Conservation (phyloP, 2,888 invertebrate genomes). For the Drosophila borborema region DNA sequence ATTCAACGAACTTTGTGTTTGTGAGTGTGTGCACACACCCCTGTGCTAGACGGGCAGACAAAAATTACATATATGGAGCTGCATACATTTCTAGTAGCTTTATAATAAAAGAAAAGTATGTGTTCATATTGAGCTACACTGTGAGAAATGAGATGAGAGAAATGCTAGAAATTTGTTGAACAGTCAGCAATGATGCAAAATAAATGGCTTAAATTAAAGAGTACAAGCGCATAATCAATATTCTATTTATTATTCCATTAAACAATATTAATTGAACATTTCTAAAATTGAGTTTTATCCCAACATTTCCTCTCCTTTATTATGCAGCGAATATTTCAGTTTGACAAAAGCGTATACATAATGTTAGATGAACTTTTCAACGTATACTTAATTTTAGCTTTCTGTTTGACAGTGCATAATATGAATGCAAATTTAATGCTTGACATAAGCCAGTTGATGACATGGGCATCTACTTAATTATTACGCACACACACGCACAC, state of each 20-base stretch:
- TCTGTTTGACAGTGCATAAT: not conserved
- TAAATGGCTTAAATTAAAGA: not conserved
- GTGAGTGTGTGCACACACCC: conserved; percentile 29
- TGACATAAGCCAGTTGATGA: not conserved
- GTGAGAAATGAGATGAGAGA: not conserved
- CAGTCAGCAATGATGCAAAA: not conserved
- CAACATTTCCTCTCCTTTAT: not conserved
- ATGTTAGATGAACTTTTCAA: not conserved
- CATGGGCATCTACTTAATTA: not conserved
- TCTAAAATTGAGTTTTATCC: not conserved
- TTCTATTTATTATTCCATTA: not conserved
- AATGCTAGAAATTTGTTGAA: not conserved
- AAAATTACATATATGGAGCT: conserved; percentile 57
- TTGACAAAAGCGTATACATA: not conserved
- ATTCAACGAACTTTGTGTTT: not conserved
- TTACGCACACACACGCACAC: not conserved
- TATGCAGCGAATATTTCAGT: not conserved
- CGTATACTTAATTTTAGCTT: conserved; percentile 1
- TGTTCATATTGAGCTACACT: conserved; percentile 6
- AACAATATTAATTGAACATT: not conserved
- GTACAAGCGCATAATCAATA: not conserved
- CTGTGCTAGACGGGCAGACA: conserved; percentile 3
- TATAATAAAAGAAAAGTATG: conserved; percentile 12
- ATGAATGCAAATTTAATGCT: conserved; percentile 2
- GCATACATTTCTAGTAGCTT: conserved; percentile 46